Percentiles rank a stretch among this genome's conserved stretches.
phyloP scores from a whole-genome alignment of 1,140 invertebrate species.

The Calosoma granatense region DNA sequence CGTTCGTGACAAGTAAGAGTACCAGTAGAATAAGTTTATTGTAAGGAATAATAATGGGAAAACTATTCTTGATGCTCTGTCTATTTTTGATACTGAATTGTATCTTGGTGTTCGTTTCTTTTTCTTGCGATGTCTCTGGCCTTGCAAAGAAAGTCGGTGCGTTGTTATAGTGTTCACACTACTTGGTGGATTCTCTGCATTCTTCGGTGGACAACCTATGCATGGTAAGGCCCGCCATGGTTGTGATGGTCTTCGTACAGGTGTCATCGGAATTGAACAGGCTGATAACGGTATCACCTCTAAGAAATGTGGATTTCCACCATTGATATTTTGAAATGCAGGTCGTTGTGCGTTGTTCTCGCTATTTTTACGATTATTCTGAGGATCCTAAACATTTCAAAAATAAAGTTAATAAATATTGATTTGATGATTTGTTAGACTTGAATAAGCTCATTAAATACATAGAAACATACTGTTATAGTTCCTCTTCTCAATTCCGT shows the following conservation, averaged over 20 bases:
- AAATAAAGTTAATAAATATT: not conserved
- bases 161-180: conserved; percentile 17
- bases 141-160: conserved; percentile 25
- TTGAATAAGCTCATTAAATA: conserved; percentile 13
- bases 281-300: conserved; percentile 43
- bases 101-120: conserved; percentile 48
- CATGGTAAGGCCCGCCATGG: conserved; percentile 23
- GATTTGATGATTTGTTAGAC: not conserved
- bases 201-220: conserved; percentile 16
- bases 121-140: conserved; percentile 33
- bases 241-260: conserved; percentile 18
- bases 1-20: conserved; percentile 56
- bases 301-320: conserved; percentile 22
- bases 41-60: conserved; percentile 66
- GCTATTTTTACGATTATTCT: not conserved
- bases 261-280: conserved; percentile 27
- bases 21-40: conserved; percentile 75
- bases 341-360: conserved; percentile 1
- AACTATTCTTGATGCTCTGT: conserved; percentile 59
- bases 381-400: not conserved
- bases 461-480: conserved; percentile 12
- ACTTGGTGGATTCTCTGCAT: conserved; percentile 15
- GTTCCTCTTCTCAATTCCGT: conserved; percentile 18
- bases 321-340: conserved; percentile 12
- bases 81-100: conserved; percentile 74